Evolutionary conservation across 1,140 invertebrate genomes (phyloP).

Genomic region (Drosophila ambigua): DNA sequence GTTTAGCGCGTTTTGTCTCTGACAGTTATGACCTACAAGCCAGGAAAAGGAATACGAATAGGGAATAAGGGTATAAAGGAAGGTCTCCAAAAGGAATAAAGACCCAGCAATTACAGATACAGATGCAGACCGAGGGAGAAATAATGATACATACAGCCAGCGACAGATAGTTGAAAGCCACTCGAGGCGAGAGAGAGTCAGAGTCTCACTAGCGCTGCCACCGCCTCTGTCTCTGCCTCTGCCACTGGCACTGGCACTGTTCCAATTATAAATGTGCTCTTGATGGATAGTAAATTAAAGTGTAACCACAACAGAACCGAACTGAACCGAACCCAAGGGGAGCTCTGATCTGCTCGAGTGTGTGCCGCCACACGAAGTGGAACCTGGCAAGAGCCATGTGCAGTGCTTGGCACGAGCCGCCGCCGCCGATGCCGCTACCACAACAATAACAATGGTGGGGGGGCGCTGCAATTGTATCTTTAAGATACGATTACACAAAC

Average conservation of each 20-base stretch:
- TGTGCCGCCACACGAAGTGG: slow-evolving; percentile 3
- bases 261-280: slow-evolving; percentile 75
- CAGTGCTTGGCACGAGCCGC: slow-evolving; percentile 47
- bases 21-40: slow-evolving; percentile 62
- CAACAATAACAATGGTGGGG: slow-evolving; percentile 15
- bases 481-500: slow-evolving; percentile 51
- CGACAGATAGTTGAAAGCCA: slow-evolving; percentile 20
- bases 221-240: slow-evolving; percentile 19
- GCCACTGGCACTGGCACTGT: slow-evolving; percentile 45
- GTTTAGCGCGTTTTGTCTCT: slow-evolving; percentile 38
- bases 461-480: slow-evolving; percentile 50
- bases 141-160: not conserved
- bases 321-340: slow-evolving; percentile 27
- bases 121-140: not conserved
- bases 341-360: not conserved
- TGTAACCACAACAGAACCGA: slow-evolving; percentile 63
- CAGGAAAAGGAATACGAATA: not conserved
- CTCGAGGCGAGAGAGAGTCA: slow-evolving; percentile 7
- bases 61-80: slow-evolving; percentile 1
- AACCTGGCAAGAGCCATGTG: slow-evolving; percentile 32
- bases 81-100: not conserved
- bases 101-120: slow-evolving; percentile 3
- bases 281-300: slow-evolving; percentile 73
- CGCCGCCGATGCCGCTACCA: slow-evolving; percentile 2
- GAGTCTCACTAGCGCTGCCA: not conserved